Percentiles rank a stretch among this genome's conserved stretches.
phyloP scores from a whole-genome alignment of 2,888 invertebrate species.

The Acleris sparsana region DNA sequence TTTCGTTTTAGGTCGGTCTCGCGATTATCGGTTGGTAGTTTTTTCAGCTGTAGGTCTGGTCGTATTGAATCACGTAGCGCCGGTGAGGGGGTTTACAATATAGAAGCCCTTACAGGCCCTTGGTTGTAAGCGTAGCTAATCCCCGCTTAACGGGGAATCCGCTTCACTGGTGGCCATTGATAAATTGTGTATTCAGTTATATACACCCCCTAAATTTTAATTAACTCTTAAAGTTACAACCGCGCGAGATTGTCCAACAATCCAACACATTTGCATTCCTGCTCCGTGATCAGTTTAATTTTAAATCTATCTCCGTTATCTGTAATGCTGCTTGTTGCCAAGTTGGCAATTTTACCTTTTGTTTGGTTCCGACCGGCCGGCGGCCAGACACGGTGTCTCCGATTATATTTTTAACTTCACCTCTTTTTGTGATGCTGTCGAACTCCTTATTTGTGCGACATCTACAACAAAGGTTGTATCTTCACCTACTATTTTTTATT shows the following conservation, averaged over 20 bases:
- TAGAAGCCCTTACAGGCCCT: too few species aligned
- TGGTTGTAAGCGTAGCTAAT: constrained; percentile 41
- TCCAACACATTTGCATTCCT: not conserved
- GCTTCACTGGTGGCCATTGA: constrained; percentile 12
- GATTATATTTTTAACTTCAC: constrained; percentile 27
- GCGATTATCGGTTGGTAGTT: constrained; percentile 3
- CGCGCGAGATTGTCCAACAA: not conserved
- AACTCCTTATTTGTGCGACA: constrained; percentile 14
- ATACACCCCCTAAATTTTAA: constrained; percentile 6
- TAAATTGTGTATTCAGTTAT: constrained; percentile 14
- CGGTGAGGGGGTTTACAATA: not conserved
- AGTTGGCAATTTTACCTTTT: constrained; percentile 31
- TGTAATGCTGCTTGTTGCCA: constrained; percentile 14
- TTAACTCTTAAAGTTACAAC: constrained; percentile 6
- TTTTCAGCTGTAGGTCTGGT: not conserved
- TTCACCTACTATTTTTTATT: not conserved
- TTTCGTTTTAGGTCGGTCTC: constrained; percentile 6
- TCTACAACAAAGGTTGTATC: not conserved
- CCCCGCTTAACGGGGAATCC: constrained; percentile 43
- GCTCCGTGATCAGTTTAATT: not conserved
- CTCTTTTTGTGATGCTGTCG: constrained; percentile 9
- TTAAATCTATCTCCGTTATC: constrained; percentile 5
- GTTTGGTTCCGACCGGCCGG: constrained; percentile 20
- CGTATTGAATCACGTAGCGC: not conserved
- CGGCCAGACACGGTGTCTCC: constrained; percentile 27